Percentiles rank a stretch among this genome's conserved stretches.
Evolutionary conservation across 2,797 vertebrate species (phyloP).

Genomic region (Gadopsis marmoratus): DNA sequence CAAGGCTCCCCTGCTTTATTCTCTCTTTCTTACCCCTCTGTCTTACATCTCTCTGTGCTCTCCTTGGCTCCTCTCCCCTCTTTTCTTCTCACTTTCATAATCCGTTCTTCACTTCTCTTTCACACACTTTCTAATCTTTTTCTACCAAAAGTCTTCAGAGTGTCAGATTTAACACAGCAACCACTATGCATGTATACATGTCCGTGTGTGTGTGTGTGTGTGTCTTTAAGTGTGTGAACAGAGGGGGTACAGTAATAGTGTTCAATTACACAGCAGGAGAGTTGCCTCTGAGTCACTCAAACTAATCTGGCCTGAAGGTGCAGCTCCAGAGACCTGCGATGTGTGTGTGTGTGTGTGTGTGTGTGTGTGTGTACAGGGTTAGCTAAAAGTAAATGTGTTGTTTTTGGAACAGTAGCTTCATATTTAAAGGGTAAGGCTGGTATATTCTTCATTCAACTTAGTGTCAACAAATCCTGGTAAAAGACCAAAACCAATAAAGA

Average conservation of each 20-base stretch:
- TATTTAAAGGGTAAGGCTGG: background rate
- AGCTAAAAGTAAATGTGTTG: constrained; percentile 12
- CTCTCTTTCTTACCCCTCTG: constrained; percentile 42
- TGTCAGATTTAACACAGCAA: constrained; percentile 36
- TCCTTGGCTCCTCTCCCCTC: constrained; percentile 37
- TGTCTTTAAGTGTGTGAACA: constrained; percentile 38
- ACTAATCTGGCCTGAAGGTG: constrained; percentile 75
- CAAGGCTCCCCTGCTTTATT: constrained; percentile 56
- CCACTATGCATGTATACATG: constrained; percentile 6
- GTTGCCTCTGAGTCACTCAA: constrained; percentile 69
- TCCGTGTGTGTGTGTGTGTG: constrained; percentile 20
- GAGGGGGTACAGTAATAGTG: constrained; percentile 50
- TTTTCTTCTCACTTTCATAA: constrained; percentile 59
- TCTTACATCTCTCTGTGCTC: constrained; percentile 54
- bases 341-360: constrained; percentile 23
- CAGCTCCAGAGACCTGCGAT: constrained; percentile 56
- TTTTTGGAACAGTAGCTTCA: background rate
- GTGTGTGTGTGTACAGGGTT: background rate
- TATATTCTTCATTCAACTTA: background rate
- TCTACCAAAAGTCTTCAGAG: constrained; percentile 27
- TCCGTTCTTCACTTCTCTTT: constrained; percentile 44
- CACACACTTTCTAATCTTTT: constrained; percentile 39
- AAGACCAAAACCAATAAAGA: constrained; percentile 8
- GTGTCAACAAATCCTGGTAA: constrained; percentile 5
- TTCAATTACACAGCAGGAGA: constrained; percentile 72